Base-by-base conservation (phyloP, 2,797 vertebrate species). In the Chaenodraco wilsoni region DNA sequence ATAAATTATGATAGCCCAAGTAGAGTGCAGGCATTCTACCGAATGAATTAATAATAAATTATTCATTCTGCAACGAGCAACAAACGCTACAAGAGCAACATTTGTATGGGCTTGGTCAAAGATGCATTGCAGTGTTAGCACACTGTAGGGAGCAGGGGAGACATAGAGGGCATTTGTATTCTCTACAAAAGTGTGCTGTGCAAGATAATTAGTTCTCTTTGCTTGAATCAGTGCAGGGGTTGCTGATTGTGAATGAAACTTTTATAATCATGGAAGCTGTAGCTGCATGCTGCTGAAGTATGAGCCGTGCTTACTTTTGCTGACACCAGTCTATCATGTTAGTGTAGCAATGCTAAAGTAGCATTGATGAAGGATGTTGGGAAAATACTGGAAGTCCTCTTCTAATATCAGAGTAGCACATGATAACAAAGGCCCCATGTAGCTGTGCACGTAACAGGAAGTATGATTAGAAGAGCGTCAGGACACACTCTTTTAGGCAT, bases 101-200 rank as follows among this genome's bases (percentile, higher is more conserved):
- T 74, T 83, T 48, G 16, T 49, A 58, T 59, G 16, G 65, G 46
- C 14, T 54, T 33, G 66, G 57, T 64, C 48, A 73, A 50, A 79
- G 67, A 72, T 49, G 33, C 72, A 65, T 64, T 56, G 58, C 65
- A 74, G 62, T 82, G 54, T 70, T 64, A 13, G 37, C 52, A 52
- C 67, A 46, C 62, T 74, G 40, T 17, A 1, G 72, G 44, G 55
- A 70, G 19, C 58, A 73, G 49, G 27, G 61, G 67, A 65, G 43
- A 65, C 45, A 49, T 48, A 43, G 58, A 78, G 44, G 69, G 63
- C 58, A 75, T 84, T 75, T 77, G 48, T 73, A 79, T 81, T 78
- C 61, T 65, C 19, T 14, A 15, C 61, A 49, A 71, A 84, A 68
- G 48, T 66, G 44, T 59, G 64, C 63, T 52, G 19, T 61, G 52